These are phyloP conservation scores for Hemaris fuciformis DNA, from an alignment of 2,888 invertebrate species.

Conservation along the genomic window DNA sequence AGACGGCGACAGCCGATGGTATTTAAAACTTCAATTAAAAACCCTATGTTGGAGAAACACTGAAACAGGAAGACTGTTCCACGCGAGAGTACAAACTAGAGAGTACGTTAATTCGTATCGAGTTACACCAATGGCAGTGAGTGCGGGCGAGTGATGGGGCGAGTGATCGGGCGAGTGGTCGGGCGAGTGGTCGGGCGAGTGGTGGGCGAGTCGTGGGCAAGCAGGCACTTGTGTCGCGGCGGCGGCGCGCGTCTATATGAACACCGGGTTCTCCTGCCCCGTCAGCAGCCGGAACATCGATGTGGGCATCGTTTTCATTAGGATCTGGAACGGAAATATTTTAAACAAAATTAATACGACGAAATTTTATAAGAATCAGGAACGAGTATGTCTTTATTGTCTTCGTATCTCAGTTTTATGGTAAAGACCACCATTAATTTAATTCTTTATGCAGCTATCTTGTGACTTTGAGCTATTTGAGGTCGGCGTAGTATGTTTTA, in stretches of 20 bases:
- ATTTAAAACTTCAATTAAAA: background rate
- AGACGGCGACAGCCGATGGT: background rate
- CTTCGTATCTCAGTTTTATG: too few relatives aligned
- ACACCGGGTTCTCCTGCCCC: conserved; percentile 99
- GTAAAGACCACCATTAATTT: too few relatives aligned
- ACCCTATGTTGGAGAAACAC: too few relatives aligned
- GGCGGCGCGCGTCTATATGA: conserved; percentile 86
- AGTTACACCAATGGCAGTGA: conserved; percentile 5
- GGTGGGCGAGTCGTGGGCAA: conserved; percentile 21
- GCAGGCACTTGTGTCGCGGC: conserved; percentile 84
- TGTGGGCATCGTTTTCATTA: conserved; percentile 99
- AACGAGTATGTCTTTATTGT: too few relatives aligned
- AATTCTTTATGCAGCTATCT: too few relatives aligned
- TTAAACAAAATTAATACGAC: too few relatives aligned
- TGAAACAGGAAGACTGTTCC: background rate
- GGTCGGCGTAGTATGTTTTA: too few relatives aligned
- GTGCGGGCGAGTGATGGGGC: background rate
- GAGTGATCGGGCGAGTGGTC: conserved; percentile 19
- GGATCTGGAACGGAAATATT: conserved; percentile 86
- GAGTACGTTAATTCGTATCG: background rate
- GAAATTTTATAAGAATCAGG: too few relatives aligned
- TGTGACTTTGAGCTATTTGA: too few relatives aligned
- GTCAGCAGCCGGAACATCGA: conserved; percentile 99
- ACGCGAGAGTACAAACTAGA: background rate
- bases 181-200: conserved; percentile 15